Conservation (phyloP, 2,888 invertebrate genomes). For the Drosophila stalkeri region DNA sequence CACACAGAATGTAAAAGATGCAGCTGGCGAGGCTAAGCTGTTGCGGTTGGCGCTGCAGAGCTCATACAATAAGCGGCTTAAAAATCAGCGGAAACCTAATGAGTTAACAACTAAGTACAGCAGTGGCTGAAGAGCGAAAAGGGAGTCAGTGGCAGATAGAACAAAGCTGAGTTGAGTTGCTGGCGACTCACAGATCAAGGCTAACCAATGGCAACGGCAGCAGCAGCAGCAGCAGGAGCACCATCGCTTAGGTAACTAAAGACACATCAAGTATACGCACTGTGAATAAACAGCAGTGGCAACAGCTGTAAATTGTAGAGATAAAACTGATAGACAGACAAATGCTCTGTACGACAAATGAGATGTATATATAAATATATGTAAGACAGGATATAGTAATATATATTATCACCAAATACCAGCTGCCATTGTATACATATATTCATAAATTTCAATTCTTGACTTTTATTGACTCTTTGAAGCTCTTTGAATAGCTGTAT, state of each 20-base stretch:
- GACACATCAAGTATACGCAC: constrained; percentile 73
- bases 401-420: no score
- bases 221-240: constrained; percentile 5
- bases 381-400: not conserved
- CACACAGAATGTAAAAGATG: constrained; percentile 10
- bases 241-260: constrained; percentile 49
- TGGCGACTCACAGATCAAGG: constrained; percentile 52
- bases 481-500: no score
- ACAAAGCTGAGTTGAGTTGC: constrained; percentile 1
- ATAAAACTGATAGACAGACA: not conserved
- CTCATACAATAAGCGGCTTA: constrained; percentile 74
- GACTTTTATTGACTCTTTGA: no score
- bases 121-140: not conserved
- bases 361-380: not conserved
- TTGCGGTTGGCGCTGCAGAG: constrained; percentile 19
- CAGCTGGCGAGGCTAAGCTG: constrained; percentile 32
- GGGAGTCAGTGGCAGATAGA: not conserved
- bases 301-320: constrained; percentile 30
- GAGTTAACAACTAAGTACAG: constrained; percentile 45
- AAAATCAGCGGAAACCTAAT: constrained; percentile 53
- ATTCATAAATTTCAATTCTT: no score
- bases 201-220: constrained; percentile 36
- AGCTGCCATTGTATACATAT: no score
- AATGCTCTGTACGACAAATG: not conserved
- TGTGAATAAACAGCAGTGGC: constrained; percentile 31